These are phyloP conservation scores for Nemopilema nomurai DNA, from an alignment of 30 jellyfish, hydroid and myxozoan species.

Conservation along the genomic window DNA sequence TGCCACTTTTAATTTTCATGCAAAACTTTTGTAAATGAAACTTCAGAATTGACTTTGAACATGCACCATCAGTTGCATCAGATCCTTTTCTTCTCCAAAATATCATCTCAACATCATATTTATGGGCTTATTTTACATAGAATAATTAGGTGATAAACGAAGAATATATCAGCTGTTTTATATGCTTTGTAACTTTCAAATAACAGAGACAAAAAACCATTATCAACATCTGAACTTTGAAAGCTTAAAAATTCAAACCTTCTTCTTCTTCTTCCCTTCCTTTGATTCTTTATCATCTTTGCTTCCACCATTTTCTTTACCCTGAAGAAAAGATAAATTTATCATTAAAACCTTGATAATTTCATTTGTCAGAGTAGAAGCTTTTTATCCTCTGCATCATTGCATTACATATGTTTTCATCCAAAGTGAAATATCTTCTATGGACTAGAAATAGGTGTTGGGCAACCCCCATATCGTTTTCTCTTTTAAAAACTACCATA, in stretches of 20 bases:
- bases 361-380: no score
- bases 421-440: no score
- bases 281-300: slow-evolving; percentile 63
- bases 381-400: no score
- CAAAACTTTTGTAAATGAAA: no score
- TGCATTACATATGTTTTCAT: no score
- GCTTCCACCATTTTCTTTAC: slow-evolving; percentile 7
- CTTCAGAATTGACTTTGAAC: background rate
- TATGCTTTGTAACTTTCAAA: background rate
- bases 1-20: background rate
- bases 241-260: slow-evolving; percentile 31
- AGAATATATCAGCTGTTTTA: background rate
- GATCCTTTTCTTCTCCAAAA: background rate
- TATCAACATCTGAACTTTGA: no score
- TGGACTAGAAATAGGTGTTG: no score
- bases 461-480: no score
- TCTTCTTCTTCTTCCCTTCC: slow-evolving; percentile 76
- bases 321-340: background rate
- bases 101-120: no score
- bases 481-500: no score
- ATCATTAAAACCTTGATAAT: background rate
- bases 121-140: no score
- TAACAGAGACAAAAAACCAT: background rate
- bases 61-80: background rate
- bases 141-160: no score